Percentiles rank a stretch among this genome's conserved stretches.
phyloP scores from a whole-genome alignment of 2,113 vertebrate species.

The Ornithorhynchus anatinus region DNA sequence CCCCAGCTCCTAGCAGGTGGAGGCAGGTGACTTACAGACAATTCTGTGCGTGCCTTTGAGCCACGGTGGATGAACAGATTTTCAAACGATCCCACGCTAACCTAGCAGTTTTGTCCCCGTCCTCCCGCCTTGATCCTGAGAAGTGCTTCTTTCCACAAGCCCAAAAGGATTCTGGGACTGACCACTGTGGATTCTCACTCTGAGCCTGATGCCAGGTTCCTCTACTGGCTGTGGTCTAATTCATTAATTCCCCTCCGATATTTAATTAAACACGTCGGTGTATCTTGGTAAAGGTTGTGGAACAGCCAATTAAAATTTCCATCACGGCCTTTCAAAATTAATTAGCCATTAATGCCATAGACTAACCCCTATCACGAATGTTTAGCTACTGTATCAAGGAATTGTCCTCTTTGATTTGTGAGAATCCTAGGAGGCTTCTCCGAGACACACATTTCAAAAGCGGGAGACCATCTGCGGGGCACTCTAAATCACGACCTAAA shows the following conservation, averaged over 20 bases:
- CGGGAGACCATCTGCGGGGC: not conserved
- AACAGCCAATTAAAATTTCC: slow-evolving; percentile 49
- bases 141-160: no score
- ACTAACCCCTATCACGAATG: not conserved
- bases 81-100: no score
- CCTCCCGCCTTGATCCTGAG: no score
- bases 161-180: no score
- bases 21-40: no score
- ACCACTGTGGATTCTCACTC: not conserved
- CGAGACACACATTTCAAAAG: not conserved
- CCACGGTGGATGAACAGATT: no score
- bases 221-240: slow-evolving; percentile 23
- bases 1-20: no score
- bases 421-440: not conserved
- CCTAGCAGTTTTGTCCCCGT: no score
- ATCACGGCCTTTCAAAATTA: slow-evolving; percentile 42
- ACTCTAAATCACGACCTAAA: no score
- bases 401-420: not conserved
- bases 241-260: slow-evolving; percentile 49
- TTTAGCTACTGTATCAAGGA: not conserved
- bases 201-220: slow-evolving; percentile 5
- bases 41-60: no score
- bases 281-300: slow-evolving; percentile 39
- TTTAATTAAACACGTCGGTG: slow-evolving; percentile 42
- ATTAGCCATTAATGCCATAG: slow-evolving; percentile 35